These are phyloP conservation scores for Laspeyria flexula DNA, from an alignment of 2,888 invertebrate species.

Conservation along the genomic window DNA sequence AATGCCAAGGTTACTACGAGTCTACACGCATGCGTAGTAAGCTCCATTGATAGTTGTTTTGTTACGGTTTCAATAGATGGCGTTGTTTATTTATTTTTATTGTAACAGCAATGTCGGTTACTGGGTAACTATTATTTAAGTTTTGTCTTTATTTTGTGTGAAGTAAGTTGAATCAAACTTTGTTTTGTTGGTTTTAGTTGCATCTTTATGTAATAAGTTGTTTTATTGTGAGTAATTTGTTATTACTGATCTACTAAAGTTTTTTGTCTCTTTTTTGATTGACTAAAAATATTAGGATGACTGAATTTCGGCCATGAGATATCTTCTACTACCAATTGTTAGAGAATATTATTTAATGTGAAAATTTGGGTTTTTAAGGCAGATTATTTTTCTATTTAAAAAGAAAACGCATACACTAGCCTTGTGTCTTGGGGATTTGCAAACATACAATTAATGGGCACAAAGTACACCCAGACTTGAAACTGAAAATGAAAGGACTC, in stretches of 20 bases:
- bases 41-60: slow-evolving; percentile 46
- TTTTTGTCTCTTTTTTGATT: not conserved
- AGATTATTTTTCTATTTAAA: no score
- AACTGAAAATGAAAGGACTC: no score
- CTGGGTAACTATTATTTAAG: slow-evolving; percentile 17
- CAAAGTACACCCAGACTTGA: no score
- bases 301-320: no score
- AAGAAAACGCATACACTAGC: no score
- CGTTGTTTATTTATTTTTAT: slow-evolving; percentile 53
- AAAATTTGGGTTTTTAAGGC: no score
- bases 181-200: slow-evolving; percentile 5
- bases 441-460: no score
- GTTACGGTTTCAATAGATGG: slow-evolving; percentile 61
- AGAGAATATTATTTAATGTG: no score
- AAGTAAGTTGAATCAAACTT: slow-evolving; percentile 11
- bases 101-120: slow-evolving; percentile 25
- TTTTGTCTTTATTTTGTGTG: slow-evolving; percentile 31
- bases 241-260: no score
- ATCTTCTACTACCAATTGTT: no score
- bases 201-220: slow-evolving; percentile 8
- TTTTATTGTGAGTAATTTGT: not conserved
- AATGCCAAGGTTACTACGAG: slow-evolving; percentile 62
- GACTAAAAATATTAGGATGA: no score
- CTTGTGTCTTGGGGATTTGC: no score
- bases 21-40: not conserved